These are phyloP conservation scores for Hecatera dysodea DNA, from an alignment of 2,888 invertebrate genomes.

Conservation along the genomic window DNA sequence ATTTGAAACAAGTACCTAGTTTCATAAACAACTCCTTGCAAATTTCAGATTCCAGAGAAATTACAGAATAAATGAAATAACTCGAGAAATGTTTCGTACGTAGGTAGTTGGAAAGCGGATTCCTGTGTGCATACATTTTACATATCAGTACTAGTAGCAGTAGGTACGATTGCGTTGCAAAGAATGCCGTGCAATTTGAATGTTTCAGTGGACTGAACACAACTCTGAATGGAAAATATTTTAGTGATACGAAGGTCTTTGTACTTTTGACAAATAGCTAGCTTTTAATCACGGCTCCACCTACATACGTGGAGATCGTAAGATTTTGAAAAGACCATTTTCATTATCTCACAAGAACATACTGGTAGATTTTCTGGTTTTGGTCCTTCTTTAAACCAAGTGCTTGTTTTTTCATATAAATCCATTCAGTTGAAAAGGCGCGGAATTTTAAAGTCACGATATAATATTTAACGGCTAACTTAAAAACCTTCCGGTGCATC, in stretches of 20 bases:
- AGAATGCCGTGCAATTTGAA: conserved; percentile 18
- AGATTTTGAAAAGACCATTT: too few relatives aligned
- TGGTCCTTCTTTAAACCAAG: too few relatives aligned
- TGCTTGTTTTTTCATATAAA: too few relatives aligned
- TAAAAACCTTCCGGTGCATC: too few relatives aligned
- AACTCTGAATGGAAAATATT: conserved; percentile 18
- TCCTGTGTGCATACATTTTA: conserved; percentile 36
- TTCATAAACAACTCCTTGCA: background rate
- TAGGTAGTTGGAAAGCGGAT: conserved; percentile 1
- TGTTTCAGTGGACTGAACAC: conserved; percentile 11
- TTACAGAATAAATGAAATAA: conserved; percentile 32
- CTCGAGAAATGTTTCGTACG: conserved; percentile 11
- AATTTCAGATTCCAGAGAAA: conserved; percentile 10
- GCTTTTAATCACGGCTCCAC: too few relatives aligned
- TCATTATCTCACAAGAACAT: too few relatives aligned
- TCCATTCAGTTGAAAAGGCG: too few relatives aligned
- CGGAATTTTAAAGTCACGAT: too few relatives aligned
- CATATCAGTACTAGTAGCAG: conserved; percentile 40
- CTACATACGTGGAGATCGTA: too few relatives aligned
- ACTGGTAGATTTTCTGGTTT: too few relatives aligned
- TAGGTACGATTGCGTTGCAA: background rate
- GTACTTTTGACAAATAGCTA: too few relatives aligned
- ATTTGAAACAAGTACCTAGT: background rate
- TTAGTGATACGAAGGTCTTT: background rate
- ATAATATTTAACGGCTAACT: too few relatives aligned